Base-by-base conservation (phyloP, 2,113 vertebrate species). In the Oplegnathus fasciatus region DNA sequence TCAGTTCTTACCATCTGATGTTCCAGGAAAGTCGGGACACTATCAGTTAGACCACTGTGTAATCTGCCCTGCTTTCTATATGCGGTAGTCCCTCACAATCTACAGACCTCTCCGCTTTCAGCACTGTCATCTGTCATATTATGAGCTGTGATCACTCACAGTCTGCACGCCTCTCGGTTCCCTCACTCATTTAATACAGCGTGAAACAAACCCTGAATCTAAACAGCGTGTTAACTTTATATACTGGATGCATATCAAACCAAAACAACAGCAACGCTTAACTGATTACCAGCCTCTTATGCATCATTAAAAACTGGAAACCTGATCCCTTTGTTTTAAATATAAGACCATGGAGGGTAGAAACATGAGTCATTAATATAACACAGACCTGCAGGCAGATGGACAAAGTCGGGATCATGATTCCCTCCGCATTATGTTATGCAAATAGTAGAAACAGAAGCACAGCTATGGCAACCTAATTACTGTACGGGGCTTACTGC, bases 271-370 rank as follows among this genome's bases (percentile, higher is more conserved):
- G 24, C 44, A 48, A 61, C n/a, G 14, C 37, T 48, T 15, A 48
- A 64, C 52, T 58, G 72, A 64, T 68, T 0, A 80, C 7, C 55
- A 32, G 71, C 67, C 58, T 72, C 83, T 83, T 68, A 70, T 90
- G 82, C 85, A 92, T 92, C 75, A 91, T 91, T 92, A 70, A 90
- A 78, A 73, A 28, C 57, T 40, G 58, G 91, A 86, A 87, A 93
- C 86, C 54, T 60, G 80, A 93, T 32, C 30, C 66, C 28, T 58
- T 70, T 32, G 60, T 74, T 88, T 80, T 76, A 73, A 85, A 82
- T 68, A 58, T 24, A 73, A 78, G 75, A 86, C 71, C 74, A 32
- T 20, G 26, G 64, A 42, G n/a, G 62, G 42, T 7, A 64, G 86
- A 90, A 91, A 88, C 83, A 74, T 11, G 82, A 90, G 78, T 69